A percentile compares a stretch with the other conserved stretches of the same genome.
These are phyloP conservation scores for Apamea monoglypha DNA, from an alignment of 2,888 invertebrate genomes.

Conservation along the genomic window DNA sequence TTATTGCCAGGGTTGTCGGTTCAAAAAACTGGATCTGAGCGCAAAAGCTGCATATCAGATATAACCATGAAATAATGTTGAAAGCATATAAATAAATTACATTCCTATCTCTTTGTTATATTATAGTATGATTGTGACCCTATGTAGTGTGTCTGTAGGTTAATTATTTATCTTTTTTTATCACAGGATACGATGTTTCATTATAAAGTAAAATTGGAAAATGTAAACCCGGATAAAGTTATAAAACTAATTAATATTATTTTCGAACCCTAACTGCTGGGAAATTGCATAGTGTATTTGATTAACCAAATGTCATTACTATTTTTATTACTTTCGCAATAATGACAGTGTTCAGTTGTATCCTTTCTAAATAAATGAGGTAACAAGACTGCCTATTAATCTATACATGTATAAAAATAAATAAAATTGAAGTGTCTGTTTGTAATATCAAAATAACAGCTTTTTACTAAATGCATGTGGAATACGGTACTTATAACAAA, in stretches of 20 bases:
- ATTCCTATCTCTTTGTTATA: slow-evolving; percentile 11
- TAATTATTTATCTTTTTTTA: background rate
- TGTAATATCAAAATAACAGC: background rate
- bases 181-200: background rate
- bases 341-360: background rate
- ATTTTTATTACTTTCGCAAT: background rate
- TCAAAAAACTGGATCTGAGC: slow-evolving; percentile 30
- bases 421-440: too few species aligned
- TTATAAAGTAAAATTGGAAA: background rate
- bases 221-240: background rate
- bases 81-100: slow-evolving; percentile 13
- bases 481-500: background rate
- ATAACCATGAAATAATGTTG: slow-evolving; percentile 13
- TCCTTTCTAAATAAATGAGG: background rate
- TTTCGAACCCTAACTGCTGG: background rate
- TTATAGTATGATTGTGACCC: background rate
- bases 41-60: slow-evolving; percentile 30
- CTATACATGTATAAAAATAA: too few species aligned
- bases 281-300: background rate
- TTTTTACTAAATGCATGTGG: background rate
- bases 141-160: background rate
- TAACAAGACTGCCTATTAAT: background rate
- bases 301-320: background rate
- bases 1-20: slow-evolving; percentile 18
- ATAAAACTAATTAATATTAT: background rate